phyloP scores from a whole-genome alignment of 2,888 invertebrate genomes.

The Yponomeuta sedellus region DNA sequence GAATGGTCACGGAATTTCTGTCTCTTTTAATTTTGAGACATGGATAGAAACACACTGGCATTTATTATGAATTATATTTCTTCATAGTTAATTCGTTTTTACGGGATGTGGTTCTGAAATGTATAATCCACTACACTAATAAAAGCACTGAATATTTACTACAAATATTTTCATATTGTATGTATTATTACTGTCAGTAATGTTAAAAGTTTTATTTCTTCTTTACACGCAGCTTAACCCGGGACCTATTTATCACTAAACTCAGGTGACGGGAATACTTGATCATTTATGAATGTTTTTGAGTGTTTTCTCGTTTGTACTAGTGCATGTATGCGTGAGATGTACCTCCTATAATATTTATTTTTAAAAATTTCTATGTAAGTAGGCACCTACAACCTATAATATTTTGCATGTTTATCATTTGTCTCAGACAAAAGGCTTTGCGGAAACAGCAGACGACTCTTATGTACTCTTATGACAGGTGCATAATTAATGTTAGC shows the following conservation, averaged over 20 bases:
- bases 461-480: no score
- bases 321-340: slow-evolving; percentile 20
- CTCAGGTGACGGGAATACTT: slow-evolving; percentile 72
- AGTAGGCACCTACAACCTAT: background rate
- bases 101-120: no score
- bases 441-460: no score
- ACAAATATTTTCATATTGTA: background rate
- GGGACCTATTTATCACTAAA: slow-evolving; percentile 77
- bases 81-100: no score
- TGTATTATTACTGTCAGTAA: background rate
- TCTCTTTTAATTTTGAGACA: no score
- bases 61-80: no score
- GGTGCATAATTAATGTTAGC: no score
- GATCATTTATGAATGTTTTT: slow-evolving; percentile 22
- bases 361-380: slow-evolving; percentile 21
- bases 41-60: no score
- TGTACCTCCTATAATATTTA: slow-evolving; percentile 19
- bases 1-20: no score
- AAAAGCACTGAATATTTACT: slow-evolving; percentile 1
- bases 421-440: no score
- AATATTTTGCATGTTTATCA: background rate
- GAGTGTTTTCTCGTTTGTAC: slow-evolving; percentile 26
- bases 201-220: slow-evolving; percentile 57
- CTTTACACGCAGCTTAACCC: slow-evolving; percentile 77
- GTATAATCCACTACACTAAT: background rate